A percentile compares a stretch with the other conserved stretches of the same genome.
These are phyloP conservation scores for Tor tambroides DNA, from an alignment of 2,113 vertebrate genomes.

Conservation along the genomic window DNA sequence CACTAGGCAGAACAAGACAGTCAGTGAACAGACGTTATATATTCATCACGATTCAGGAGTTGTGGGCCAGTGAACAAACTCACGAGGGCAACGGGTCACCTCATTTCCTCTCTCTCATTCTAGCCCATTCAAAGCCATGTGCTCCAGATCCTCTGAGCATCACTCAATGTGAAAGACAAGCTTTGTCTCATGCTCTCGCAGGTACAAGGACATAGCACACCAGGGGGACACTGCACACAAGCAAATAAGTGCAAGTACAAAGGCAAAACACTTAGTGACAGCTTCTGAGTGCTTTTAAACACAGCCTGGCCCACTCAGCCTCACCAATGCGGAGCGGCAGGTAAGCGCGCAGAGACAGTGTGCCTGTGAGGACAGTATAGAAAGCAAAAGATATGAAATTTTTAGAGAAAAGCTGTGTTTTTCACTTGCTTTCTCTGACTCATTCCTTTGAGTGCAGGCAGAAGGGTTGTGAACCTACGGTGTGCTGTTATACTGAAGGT, in stretches of 20 bases:
- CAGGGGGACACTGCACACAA: slow-evolving; percentile 1
- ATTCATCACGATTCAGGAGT: slow-evolving; percentile 21
- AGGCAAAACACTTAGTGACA: slow-evolving; percentile 50
- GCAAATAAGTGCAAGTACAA: slow-evolving; percentile 26
- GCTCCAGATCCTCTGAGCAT: slow-evolving; percentile 32
- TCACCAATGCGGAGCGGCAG: slow-evolving; percentile 3
- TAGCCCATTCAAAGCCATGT: slow-evolving; percentile 29
- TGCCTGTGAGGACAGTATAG: slow-evolving; percentile 21
- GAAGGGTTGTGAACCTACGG: slow-evolving; percentile 7
- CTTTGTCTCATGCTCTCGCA: slow-evolving; percentile 39
- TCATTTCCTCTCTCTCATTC: slow-evolving; percentile 34
- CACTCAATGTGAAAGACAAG: slow-evolving; percentile 33
- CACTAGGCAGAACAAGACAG: background rate
- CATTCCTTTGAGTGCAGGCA: slow-evolving; percentile 33
- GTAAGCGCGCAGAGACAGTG: background rate
- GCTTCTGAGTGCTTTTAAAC: slow-evolving; percentile 45
- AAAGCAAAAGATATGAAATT: slow-evolving; percentile 55
- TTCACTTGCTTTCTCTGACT: slow-evolving; percentile 28
- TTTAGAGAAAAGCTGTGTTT: slow-evolving; percentile 53
- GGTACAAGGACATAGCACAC: slow-evolving; percentile 38
- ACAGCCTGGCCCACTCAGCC: background rate
- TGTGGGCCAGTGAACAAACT: slow-evolving; percentile 17
- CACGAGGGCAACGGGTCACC: slow-evolving; percentile 34
- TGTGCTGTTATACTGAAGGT: slow-evolving; percentile 18
- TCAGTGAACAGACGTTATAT: background rate